Evolutionary conservation across 53 echinoderm and acorn worm genomes (phyloP).

Genomic region (Mesocentrotus franciscanus): DNA sequence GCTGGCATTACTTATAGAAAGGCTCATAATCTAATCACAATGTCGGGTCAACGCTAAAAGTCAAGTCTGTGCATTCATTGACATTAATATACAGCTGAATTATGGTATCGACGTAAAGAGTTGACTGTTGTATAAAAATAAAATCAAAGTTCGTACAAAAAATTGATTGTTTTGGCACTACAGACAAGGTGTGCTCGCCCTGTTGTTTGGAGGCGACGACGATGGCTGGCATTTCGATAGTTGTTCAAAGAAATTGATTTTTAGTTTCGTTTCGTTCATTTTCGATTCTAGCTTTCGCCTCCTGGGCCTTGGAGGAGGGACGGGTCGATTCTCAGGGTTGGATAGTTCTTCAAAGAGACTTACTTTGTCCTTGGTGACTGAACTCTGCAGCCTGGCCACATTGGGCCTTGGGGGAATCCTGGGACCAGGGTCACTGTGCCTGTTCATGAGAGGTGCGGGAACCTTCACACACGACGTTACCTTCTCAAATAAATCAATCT

Average conservation of each 20-base stretch:
- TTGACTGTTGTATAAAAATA: constrained; percentile 17
- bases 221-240: background rate
- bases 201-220: background rate
- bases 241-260: constrained; percentile 65
- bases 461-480: constrained; percentile 33
- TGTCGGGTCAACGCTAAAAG: background rate
- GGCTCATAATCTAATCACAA: background rate
- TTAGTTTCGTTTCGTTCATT: constrained; percentile 63
- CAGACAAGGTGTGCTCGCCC: constrained; percentile 59
- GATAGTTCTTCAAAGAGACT: constrained; percentile 60
- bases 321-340: constrained; percentile 51
- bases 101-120: background rate
- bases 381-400: constrained; percentile 12
- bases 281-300: constrained; percentile 64
- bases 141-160: constrained; percentile 4
- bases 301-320: constrained; percentile 63
- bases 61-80: background rate
- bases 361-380: constrained; percentile 61
- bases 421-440: constrained; percentile 63
- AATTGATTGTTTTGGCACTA: background rate
- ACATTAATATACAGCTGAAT: constrained; percentile 25
- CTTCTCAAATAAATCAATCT: constrained; percentile 64
- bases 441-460: constrained; percentile 42
- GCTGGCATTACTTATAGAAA: background rate
- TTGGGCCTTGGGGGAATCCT: constrained; percentile 60